phyloP scores from a whole-genome alignment of 2,888 invertebrate genomes.

The Tanypteryx hageni region DNA sequence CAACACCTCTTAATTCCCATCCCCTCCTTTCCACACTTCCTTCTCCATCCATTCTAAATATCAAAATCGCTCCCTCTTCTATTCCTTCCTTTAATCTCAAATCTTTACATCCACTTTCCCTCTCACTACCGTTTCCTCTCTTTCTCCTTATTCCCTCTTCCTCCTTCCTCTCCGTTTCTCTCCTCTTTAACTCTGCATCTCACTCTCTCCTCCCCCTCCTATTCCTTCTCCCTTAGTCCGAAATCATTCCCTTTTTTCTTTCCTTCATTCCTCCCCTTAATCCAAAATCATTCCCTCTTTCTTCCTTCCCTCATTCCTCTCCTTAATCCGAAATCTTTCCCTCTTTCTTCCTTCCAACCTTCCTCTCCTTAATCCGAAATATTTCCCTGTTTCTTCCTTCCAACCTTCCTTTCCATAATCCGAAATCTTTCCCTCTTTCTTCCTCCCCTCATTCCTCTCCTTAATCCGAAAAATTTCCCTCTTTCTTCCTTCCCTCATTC shows the following conservation, averaged over 20 bases:
- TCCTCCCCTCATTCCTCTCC: too few relatives aligned
- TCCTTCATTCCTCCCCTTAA: too few relatives aligned
- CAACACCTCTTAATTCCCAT: neutral
- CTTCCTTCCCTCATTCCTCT: too few relatives aligned
- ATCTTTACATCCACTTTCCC: neutral
- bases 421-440: constrained; percentile 4
- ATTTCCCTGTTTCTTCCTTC: neutral
- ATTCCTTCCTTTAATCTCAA: neutral
- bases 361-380: neutral
- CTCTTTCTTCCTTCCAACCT: neutral
- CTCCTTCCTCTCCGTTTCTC: neutral
- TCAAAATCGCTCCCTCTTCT: neutral
- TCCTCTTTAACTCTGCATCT: neutral
- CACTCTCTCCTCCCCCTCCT: neutral
- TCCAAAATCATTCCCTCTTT: neutral
- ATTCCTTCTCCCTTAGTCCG: neutral
- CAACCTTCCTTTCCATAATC: neutral
- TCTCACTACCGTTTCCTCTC: too few relatives aligned
- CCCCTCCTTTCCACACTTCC: neutral
- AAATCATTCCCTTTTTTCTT: neutral
- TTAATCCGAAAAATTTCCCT: neutral
- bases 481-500: too few relatives aligned
- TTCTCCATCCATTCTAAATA: neutral
- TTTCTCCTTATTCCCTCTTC: neutral
- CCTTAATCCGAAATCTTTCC: neutral